Base-by-base conservation (phyloP, 1,140 invertebrate genomes). In the Euura lappo region DNA sequence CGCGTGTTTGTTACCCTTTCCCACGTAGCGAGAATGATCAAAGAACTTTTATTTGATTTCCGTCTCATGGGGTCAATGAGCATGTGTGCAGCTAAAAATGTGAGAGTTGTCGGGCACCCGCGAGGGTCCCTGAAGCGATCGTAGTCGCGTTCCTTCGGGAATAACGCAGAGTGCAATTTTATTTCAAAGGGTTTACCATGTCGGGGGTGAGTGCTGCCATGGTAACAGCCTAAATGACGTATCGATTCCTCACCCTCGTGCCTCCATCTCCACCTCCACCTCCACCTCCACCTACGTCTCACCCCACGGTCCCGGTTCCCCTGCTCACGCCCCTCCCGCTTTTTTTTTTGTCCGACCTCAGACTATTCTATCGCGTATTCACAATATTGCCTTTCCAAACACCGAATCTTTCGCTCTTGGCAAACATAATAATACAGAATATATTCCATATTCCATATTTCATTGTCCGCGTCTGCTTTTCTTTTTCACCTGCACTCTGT, bases 191-290 rank as follows among this genome's bases (percentile, higher is more conserved):
- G 51, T 60, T 60, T 60, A 60, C 51, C 13, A 11, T 60, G 13
- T 8, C 11, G 72, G 72, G 28, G 72, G n/a, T 71, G 13, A 69
- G 70, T 28, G 72, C 71, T 75, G 70, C 74, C 74, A 75, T 75
- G 74, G 74, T 75, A 72, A 75, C 74, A 75, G 71, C 66, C 74
- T 75, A 75, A 75, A 75, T 75, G 74, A 75, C 74, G 71, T 75
- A 75, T 75, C 69, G 74, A 75, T 75, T 75, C 74, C 68, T 72
- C 68, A 72, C 73, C 68, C 70, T 71, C 46, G 64, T 45, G 28
- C 44, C 28, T 44, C 44, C n/a, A n/a, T n/a, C n/a, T n/a, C n/a
- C 28, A 28, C 28, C 28, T 28, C 28, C 28, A 28, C 28, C 28
- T 28, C 28, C 28, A 60, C 51, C 13, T 60, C 51, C 10, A 60